Conservation (phyloP, 2,797 vertebrate genomes). For the Sternarchorhynchus goeldii region DNA sequence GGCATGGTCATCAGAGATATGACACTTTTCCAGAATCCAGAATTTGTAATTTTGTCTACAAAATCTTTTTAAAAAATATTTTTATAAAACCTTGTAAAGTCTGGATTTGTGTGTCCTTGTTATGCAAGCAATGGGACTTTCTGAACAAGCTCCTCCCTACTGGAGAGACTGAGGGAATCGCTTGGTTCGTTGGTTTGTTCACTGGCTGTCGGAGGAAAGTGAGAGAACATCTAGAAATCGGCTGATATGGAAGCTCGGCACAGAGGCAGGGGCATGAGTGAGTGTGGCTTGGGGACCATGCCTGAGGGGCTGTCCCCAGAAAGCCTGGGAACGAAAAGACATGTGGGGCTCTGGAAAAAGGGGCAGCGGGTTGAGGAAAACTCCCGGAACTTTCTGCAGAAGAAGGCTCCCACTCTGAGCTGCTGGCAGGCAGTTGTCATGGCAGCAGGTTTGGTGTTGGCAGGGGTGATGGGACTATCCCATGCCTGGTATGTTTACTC, state of each 20-base stretch:
- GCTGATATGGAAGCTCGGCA: slow-evolving; percentile 68
- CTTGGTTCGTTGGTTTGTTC: slow-evolving; percentile 14
- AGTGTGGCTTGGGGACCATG: slow-evolving; percentile 30
- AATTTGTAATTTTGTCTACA: not conserved
- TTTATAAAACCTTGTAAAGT: slow-evolving; percentile 26
- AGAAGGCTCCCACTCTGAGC: slow-evolving; percentile 45
- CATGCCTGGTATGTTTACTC: slow-evolving; percentile 70
- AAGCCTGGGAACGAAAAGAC: slow-evolving; percentile 31
- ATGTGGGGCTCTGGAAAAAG: slow-evolving; percentile 21
- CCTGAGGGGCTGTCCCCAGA: slow-evolving; percentile 29
- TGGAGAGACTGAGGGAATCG: slow-evolving; percentile 18
- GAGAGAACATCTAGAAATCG: slow-evolving; percentile 8
- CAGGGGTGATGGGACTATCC: slow-evolving; percentile 59
- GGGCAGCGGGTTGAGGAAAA: slow-evolving; percentile 19
- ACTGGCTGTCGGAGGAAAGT: not conserved
- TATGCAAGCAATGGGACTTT: slow-evolving; percentile 9
- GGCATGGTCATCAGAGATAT: slow-evolving; percentile 35
- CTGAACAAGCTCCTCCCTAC: slow-evolving; percentile 39
- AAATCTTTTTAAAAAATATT: not conserved
- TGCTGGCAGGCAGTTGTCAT: slow-evolving; percentile 69
- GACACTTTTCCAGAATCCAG: slow-evolving; percentile 22
- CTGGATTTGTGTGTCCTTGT: slow-evolving; percentile 34
- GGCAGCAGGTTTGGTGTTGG: slow-evolving; percentile 65
- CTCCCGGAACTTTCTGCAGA: slow-evolving; percentile 52
- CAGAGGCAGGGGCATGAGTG: slow-evolving; percentile 60